phyloP scores from a whole-genome alignment of 2,888 invertebrate genomes.

The Drosophila kambysellisi region DNA sequence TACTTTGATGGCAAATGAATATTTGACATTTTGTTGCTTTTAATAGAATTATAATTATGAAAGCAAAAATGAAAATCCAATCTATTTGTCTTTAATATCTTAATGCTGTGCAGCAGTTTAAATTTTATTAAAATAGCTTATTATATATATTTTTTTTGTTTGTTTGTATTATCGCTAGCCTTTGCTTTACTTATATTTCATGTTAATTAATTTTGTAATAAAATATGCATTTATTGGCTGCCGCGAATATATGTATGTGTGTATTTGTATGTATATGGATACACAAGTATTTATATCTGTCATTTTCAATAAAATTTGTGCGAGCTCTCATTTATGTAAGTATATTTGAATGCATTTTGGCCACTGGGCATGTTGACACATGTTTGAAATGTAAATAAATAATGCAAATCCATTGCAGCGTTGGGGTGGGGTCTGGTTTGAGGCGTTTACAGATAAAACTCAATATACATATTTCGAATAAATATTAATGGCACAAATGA shows the following conservation, averaged over 20 bases:
- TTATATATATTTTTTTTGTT: conserved; percentile 18
- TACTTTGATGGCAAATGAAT: conserved; percentile 13
- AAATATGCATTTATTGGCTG: conserved; percentile 75
- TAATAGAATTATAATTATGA: conserved; percentile 21
- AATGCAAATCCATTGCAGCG: conserved; percentile 46
- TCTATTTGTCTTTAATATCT: conserved; percentile 61
- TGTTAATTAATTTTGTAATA: conserved; percentile 79
- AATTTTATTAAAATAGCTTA: conserved; percentile 39
- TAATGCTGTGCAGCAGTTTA: conserved; percentile 34
- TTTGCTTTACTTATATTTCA: conserved; percentile 61
- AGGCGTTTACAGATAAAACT: conserved; percentile 29
- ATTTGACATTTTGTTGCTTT: conserved; percentile 18
- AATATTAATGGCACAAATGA: conserved; percentile 77
- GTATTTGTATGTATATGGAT: conserved; percentile 41
- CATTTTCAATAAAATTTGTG: conserved; percentile 64
- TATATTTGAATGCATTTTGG: conserved; percentile 58
- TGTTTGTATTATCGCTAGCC: conserved; percentile 6
- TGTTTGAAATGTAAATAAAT: conserved; percentile 79
- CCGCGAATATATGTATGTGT: conserved; percentile 41
- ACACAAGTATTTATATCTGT: conserved; percentile 29
- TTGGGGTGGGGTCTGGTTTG: neutral
- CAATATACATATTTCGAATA: conserved; percentile 59
- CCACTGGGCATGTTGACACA: conserved; percentile 75
- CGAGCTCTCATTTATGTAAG: conserved; percentile 52
- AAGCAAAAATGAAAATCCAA: conserved; percentile 17